Evolutionary conservation across 2,797 vertebrate genomes (phyloP).

Genomic region (Myripristis murdjan): DNA sequence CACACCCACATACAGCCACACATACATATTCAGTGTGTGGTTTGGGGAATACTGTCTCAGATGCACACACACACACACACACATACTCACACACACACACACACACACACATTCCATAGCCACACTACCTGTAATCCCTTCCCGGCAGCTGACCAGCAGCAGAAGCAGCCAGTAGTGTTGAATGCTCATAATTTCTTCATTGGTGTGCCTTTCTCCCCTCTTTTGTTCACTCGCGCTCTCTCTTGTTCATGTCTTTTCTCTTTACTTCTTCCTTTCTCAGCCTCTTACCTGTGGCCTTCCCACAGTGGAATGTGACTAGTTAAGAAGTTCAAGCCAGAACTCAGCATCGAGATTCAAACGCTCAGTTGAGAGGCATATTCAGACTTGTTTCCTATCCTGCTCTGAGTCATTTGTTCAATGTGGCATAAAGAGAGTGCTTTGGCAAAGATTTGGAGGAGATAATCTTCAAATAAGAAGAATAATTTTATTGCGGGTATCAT

Average conservation of each 20-base stretch:
- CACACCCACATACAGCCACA: too few species aligned
- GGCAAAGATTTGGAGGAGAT: background rate
- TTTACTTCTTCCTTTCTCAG: slow-evolving; percentile 16
- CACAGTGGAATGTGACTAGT: slow-evolving; percentile 69
- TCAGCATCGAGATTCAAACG: slow-evolving; percentile 23
- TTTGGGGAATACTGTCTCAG: too few species aligned
- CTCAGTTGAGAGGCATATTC: slow-evolving; percentile 69
- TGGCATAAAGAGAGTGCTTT: slow-evolving; percentile 11
- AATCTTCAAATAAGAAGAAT: slow-evolving; percentile 6
- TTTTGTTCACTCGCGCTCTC: slow-evolving; percentile 8
- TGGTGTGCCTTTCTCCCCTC: slow-evolving; percentile 12
- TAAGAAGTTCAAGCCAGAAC: slow-evolving; percentile 52
- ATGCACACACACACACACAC: slow-evolving; percentile 14
- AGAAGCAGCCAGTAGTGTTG: slow-evolving; percentile 71
- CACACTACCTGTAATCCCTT: slow-evolving; percentile 73
- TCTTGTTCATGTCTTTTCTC: slow-evolving; percentile 43
- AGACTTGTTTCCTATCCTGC: slow-evolving; percentile 74
- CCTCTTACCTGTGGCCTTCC: slow-evolving; percentile 44
- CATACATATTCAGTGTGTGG: too few species aligned
- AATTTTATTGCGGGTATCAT: background rate
- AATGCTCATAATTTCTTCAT: slow-evolving; percentile 62
- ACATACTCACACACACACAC: slow-evolving; percentile 19
- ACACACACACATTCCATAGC: slow-evolving; percentile 21
- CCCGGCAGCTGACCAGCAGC: slow-evolving; percentile 53
- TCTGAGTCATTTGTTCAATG: slow-evolving; percentile 19